These are phyloP conservation scores for Caiman crocodilus DNA, from an alignment of 2,797 vertebrate species.

Conservation along the genomic window DNA sequence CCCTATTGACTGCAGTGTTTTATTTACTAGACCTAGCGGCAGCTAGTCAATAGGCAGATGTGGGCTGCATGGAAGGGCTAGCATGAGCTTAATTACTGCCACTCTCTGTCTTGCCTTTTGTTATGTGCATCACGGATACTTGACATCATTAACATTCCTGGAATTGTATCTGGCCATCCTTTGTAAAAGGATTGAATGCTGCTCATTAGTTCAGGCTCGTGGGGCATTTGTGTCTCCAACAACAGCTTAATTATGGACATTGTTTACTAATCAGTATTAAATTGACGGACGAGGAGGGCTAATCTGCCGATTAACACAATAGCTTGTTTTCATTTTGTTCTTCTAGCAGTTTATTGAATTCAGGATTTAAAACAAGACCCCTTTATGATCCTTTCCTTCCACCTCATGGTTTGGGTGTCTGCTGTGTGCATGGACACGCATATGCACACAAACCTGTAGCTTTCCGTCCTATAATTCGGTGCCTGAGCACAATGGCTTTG, in stretches of 20 bases:
- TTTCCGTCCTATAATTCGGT: slow-evolving; percentile 1
- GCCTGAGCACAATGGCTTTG: not conserved
- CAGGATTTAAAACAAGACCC: slow-evolving; percentile 81
- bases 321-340: slow-evolving; percentile 82
- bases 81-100: slow-evolving; percentile 79
- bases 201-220: slow-evolving; percentile 81
- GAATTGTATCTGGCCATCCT: slow-evolving; percentile 81
- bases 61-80: slow-evolving; percentile 56
- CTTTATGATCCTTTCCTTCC: slow-evolving; percentile 76
- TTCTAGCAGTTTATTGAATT: slow-evolving; percentile 76
- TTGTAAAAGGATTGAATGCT: slow-evolving; percentile 82
- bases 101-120: slow-evolving; percentile 75
- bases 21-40: slow-evolving; percentile 77
- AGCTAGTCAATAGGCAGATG: slow-evolving; percentile 78
- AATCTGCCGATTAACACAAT: slow-evolving; percentile 85
- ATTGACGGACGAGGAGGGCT: slow-evolving; percentile 80
- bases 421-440: not conserved
- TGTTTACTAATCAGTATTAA: slow-evolving; percentile 86
- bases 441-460: not conserved
- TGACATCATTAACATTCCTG: slow-evolving; percentile 87
- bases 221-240: slow-evolving; percentile 82
- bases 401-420: slow-evolving; percentile 18
- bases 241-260: slow-evolving; percentile 85
- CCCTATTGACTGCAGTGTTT: slow-evolving; percentile 70
- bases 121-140: slow-evolving; percentile 79